Percentiles rank a stretch among this genome's conserved stretches.
These are phyloP conservation scores for Lota lota DNA, from an alignment of 2,113 vertebrate species.

Conservation along the genomic window DNA sequence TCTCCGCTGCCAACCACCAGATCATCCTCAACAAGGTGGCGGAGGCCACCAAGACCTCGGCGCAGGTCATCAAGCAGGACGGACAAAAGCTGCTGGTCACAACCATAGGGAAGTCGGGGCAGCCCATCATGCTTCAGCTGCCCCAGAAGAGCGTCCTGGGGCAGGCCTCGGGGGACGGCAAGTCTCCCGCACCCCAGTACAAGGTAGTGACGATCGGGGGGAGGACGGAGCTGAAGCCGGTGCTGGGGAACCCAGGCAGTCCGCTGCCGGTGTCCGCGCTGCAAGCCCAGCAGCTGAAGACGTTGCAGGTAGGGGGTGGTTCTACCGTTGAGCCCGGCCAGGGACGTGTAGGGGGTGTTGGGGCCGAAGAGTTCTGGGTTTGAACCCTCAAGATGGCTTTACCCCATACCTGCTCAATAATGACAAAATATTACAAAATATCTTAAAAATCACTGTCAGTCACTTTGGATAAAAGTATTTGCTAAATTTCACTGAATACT, in stretches of 20 bases:
- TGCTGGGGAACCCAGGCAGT: slow-evolving; percentile 78
- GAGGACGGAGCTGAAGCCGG: slow-evolving; percentile 84
- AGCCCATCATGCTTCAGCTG: slow-evolving; percentile 87
- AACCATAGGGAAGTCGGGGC: slow-evolving; percentile 86
- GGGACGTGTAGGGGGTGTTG: too few relatives aligned
- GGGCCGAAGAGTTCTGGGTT: too few relatives aligned
- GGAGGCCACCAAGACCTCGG: slow-evolving; percentile 79
- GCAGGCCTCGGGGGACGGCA: slow-evolving; percentile 77
- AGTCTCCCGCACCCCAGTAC: slow-evolving; percentile 83
- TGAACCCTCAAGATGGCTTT: too few relatives aligned
- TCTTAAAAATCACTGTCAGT: too few relatives aligned
- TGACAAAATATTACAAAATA: too few relatives aligned
- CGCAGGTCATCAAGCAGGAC: slow-evolving; percentile 86
- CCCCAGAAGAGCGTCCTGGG: slow-evolving; percentile 83
- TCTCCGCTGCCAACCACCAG: slow-evolving; percentile 88
- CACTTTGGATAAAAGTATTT: too few relatives aligned
- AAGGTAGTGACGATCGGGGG: slow-evolving; percentile 92
- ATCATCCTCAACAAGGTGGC: slow-evolving; percentile 92
- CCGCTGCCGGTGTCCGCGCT: slow-evolving; percentile 77
- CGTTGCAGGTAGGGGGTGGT: slow-evolving; percentile 81
- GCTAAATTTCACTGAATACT: too few relatives aligned
- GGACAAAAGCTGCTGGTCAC: slow-evolving; percentile 94
- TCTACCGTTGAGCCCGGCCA: too few relatives aligned
- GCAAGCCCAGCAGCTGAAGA: slow-evolving; percentile 92
- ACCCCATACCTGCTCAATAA: too few relatives aligned